phyloP scores from a whole-genome alignment of 2,113 vertebrate species.

The Grammomys surdaster region DNA sequence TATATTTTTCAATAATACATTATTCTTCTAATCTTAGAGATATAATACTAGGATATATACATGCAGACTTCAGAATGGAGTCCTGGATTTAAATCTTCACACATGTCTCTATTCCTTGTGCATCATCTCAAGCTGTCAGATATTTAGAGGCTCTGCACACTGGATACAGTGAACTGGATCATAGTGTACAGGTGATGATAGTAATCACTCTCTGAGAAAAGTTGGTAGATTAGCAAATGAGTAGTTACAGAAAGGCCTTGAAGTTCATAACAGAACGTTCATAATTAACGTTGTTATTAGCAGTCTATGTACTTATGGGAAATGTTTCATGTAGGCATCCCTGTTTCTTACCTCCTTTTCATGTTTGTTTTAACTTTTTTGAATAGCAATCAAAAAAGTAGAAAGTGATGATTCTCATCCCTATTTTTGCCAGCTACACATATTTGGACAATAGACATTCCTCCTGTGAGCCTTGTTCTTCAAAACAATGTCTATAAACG shows the following conservation, averaged over 20 bases:
- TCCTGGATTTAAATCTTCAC: neutral
- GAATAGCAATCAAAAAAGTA: conserved; percentile 1
- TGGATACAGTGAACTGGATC: neutral
- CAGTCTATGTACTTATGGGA: conserved; percentile 25
- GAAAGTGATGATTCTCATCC: neutral
- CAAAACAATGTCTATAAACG: neutral
- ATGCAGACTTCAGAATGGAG: neutral
- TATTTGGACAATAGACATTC: neutral
- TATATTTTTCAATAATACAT: neutral
- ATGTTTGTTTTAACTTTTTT: conserved; percentile 44
- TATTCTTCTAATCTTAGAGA: neutral
- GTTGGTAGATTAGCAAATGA: conserved; percentile 56
- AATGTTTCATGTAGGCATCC: conserved; percentile 10
- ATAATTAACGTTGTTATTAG: conserved; percentile 61
- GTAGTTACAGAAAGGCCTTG: conserved; percentile 29
- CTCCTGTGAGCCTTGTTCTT: neutral
- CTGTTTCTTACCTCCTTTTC: conserved; percentile 1
- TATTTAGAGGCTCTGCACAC: neutral
- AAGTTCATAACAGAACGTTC: conserved; percentile 9
- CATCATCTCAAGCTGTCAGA: neutral
- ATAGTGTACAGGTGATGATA: neutral
- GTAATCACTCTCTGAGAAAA: conserved; percentile 11
- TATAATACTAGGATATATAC: neutral
- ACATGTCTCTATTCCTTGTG: neutral
- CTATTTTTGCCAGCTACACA: neutral